Conservation (phyloP, 1,140 invertebrate genomes). For the Hyposmocoma kahamanoa region DNA sequence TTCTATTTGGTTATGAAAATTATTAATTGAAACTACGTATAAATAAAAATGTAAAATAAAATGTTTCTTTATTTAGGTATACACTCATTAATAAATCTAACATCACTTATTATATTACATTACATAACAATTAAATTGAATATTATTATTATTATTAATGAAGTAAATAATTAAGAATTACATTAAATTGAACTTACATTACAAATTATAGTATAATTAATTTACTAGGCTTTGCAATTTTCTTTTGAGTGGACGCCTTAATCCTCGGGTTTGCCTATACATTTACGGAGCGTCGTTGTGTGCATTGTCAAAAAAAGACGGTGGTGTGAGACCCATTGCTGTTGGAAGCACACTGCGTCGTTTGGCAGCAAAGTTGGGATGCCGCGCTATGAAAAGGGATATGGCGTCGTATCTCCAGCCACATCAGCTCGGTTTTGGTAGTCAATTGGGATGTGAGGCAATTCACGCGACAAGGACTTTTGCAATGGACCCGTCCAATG, state of each 20-base stretch:
- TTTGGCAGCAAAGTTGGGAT: not conserved
- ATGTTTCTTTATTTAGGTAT: no score
- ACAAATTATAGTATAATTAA: no score
- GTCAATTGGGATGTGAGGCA: not conserved
- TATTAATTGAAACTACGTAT: no score
- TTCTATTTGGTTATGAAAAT: no score
- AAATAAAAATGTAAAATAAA: no score
- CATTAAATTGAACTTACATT: no score
- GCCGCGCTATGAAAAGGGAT: not conserved
- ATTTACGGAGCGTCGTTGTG: not conserved
- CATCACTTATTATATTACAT: no score
- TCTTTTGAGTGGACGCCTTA: not conserved
- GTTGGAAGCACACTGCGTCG: not conserved
- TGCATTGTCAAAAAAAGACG: not conserved
- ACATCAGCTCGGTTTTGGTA: not conserved
- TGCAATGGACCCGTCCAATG: not conserved
- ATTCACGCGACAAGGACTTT: not conserved
- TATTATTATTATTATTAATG: no score
- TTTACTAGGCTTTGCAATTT: constrained; percentile 10
- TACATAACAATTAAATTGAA: no score
- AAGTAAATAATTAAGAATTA: no score
- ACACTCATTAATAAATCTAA: no score
- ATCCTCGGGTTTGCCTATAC: not conserved
- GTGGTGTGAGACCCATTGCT: not conserved
- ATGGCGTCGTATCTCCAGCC: not conserved